phyloP scores from a whole-genome alignment of 2,797 vertebrate species.

The Echiichthys vipera region DNA sequence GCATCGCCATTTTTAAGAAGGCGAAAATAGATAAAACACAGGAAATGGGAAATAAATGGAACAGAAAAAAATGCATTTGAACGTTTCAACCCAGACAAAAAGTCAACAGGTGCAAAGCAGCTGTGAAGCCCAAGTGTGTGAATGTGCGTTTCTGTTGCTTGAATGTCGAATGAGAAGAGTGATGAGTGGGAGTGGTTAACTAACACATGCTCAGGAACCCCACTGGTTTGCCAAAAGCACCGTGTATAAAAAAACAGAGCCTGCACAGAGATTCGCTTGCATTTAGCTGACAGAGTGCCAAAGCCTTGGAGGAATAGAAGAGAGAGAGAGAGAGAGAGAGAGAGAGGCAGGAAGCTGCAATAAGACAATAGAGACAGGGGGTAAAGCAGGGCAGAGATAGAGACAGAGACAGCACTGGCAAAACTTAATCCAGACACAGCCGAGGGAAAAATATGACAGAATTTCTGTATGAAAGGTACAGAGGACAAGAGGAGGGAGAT shows the following conservation, averaged over 20 bases:
- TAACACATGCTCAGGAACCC: constrained; percentile 72
- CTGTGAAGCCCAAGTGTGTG: constrained; percentile 26
- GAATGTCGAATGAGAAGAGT: constrained; percentile 35
- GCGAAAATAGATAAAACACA: background rate
- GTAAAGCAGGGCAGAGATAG: constrained; percentile 39
- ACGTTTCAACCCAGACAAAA: constrained; percentile 16
- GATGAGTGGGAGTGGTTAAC: constrained; percentile 62
- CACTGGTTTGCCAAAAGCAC: constrained; percentile 51
- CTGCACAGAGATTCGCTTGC: constrained; percentile 44
- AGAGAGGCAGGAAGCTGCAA: constrained; percentile 37
- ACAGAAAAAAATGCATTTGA: background rate
- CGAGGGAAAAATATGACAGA: constrained; percentile 7
- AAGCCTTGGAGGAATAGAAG: constrained; percentile 41
- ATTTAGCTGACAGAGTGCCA: constrained; percentile 48
- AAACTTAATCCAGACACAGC: constrained; percentile 46
- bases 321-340: constrained; percentile 9
- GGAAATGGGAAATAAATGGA: constrained; percentile 6
- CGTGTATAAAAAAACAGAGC: constrained; percentile 42
- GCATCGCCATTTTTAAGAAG: constrained; percentile 11
- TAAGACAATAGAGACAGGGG: constrained; percentile 37
- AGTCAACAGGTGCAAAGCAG: constrained; percentile 50
- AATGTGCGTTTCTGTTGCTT: constrained; percentile 24
- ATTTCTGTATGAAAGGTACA: constrained; percentile 9
- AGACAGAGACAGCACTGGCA: constrained; percentile 15
- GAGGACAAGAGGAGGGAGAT: constrained; percentile 19